These are phyloP conservation scores for Ancistrus triradiatus DNA, from an alignment of 2,113 vertebrate genomes.

Conservation along the genomic window DNA sequence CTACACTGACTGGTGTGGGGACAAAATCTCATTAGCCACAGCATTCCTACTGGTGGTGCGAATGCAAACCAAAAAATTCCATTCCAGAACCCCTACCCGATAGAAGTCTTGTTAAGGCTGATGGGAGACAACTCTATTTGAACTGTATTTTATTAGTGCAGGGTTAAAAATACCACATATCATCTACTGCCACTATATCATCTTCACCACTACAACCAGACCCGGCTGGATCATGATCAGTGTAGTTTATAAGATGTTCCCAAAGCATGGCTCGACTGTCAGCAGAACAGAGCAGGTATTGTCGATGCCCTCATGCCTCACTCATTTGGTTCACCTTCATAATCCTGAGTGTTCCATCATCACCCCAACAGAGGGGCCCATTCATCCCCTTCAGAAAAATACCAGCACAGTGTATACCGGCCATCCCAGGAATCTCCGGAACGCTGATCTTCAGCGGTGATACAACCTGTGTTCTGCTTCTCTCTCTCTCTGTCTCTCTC, in stretches of 20 bases:
- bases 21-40: no score
- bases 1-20: no score
- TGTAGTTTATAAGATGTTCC: constrained; percentile 16
- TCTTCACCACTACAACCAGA: no score
- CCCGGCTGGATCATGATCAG: no score
- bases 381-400: constrained; percentile 66
- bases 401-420: constrained; percentile 63
- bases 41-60: no score
- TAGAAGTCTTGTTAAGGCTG: no score
- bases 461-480: constrained; percentile 53
- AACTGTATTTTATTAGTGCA: no score
- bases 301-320: constrained; percentile 46
- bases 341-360: constrained; percentile 58
- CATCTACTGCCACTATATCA: no score
- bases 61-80: no score
- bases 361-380: constrained; percentile 68
- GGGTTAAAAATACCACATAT: no score
- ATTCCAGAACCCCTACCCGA: no score
- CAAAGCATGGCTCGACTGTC: constrained; percentile 42
- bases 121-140: no score
- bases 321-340: constrained; percentile 20
- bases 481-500: background rate
- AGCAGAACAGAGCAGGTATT: constrained; percentile 60
- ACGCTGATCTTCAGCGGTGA: constrained; percentile 67
- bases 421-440: constrained; percentile 64